phyloP scores from a whole-genome alignment of 1,140 invertebrate genomes.

The Temnothorax nylanderi region DNA sequence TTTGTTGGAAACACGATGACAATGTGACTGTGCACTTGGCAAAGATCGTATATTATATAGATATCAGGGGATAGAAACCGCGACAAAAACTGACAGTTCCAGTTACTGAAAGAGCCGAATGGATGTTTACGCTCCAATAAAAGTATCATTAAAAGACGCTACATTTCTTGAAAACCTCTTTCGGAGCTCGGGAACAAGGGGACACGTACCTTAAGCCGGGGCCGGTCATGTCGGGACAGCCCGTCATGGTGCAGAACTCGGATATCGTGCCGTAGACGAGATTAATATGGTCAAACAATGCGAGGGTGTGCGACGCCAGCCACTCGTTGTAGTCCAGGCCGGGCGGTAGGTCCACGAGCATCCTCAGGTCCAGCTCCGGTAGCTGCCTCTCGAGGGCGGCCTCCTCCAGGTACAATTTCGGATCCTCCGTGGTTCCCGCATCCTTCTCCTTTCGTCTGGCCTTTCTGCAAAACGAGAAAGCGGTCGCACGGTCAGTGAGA shows the following conservation, averaged over 20 bases:
- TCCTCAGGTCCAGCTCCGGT: slow-evolving; percentile 96
- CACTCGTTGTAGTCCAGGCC: slow-evolving; percentile 99
- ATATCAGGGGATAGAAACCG: neutral
- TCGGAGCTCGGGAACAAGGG: neutral
- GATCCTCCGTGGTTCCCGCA: slow-evolving; percentile 92
- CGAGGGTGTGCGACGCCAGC: slow-evolving; percentile 98
- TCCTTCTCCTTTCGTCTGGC: slow-evolving; percentile 98
- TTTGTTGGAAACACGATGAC: neutral
- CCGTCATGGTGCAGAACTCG: slow-evolving; percentile 98
- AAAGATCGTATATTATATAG: neutral
- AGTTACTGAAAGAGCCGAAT: neutral
- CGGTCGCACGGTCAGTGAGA: slow-evolving; percentile 11
- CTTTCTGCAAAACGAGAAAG: slow-evolving; percentile 90
- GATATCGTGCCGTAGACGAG: slow-evolving; percentile 98
- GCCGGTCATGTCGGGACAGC: slow-evolving; percentile 97
- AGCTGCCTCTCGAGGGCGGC: slow-evolving; percentile 96
- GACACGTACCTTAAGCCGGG: slow-evolving; percentile 93
- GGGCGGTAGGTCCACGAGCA: slow-evolving; percentile 96
- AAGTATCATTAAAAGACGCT: neutral
- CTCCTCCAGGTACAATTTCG: slow-evolving; percentile 98
- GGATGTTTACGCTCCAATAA: neutral
- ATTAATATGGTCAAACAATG: slow-evolving; percentile 99
- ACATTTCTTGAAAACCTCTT: neutral
- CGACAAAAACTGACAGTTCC: neutral
- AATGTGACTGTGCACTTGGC: neutral